Base-by-base conservation (phyloP, 2,888 invertebrate genomes). In the Melanchra persicariae region DNA sequence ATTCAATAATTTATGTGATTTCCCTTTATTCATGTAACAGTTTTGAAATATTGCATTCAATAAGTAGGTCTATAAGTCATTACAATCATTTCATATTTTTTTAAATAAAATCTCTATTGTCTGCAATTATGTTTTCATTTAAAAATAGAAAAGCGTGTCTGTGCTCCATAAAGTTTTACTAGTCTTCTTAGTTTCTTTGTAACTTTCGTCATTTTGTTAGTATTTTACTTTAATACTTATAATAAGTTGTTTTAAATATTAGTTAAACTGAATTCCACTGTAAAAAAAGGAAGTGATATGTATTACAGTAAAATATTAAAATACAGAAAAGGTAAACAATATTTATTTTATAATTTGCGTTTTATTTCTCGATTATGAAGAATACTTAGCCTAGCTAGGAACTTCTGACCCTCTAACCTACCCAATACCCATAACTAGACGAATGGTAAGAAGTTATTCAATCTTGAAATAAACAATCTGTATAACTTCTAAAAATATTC, bases 171-270 rank as follows among this genome's bases (percentile, higher is more conserved):
- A 85, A 73, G 72, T 85, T 81, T 85, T 77, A 87, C 91, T 91
- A 91, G 91, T 91, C 91, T 91, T 89, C 79, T 85, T 88, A 88
- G 86, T 64, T 70, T 80, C 81, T 74, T 87, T 78, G 49, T 17
- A 85, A 71, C 67, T 83, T 70, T 78, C 49, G 43, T 74, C 62
- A 34, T 77, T 70, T 76, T 81, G 74, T 79, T 77, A 82, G 76
- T 83, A 81, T 85, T 81, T 84, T 81, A 80, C 77, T 73, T 74
- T 76, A 73, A 78, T 80, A 69, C 75, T 61, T 80, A 74, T 73
- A 76, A 43, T 84, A 79, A 83, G 79, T 81, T 80, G 82, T 81
- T 69, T 77, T 84, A 84, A 80, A 63, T 70, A 62, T 78, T 78
- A 83, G 79, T 71, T 79, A 75, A 81, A 75, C 65, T 82, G 74